Evolutionary conservation across 2,888 invertebrate species (phyloP).

Genomic region (Alitta virens): DNA sequence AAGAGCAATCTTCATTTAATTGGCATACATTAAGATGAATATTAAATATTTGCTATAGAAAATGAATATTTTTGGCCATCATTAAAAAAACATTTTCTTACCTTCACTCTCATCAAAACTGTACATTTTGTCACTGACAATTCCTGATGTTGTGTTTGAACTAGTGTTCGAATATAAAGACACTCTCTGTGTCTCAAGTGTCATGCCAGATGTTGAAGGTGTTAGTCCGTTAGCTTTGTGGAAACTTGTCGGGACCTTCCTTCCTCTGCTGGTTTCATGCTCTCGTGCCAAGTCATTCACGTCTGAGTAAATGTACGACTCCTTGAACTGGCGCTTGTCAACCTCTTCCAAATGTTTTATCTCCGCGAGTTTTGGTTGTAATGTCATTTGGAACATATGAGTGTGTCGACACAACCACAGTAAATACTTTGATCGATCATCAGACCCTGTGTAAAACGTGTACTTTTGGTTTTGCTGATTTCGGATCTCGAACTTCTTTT

Average conservation of each 20-base stretch:
- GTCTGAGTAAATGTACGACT: slow-evolving; percentile 67
- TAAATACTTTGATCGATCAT: slow-evolving; percentile 89
- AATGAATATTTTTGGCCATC: too few species aligned
- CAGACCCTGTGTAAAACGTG: slow-evolving; percentile 85
- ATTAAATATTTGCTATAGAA: too few species aligned
- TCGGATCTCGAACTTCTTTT: slow-evolving; percentile 95
- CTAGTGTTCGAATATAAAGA: slow-evolving; percentile 90
- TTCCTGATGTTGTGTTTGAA: slow-evolving; percentile 95
- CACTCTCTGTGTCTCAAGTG: slow-evolving; percentile 45
- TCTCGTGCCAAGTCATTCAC: slow-evolving; percentile 42
- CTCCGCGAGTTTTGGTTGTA: slow-evolving; percentile 77
- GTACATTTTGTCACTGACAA: slow-evolving; percentile 73
- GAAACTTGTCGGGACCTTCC: neutral
- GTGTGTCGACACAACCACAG: slow-evolving; percentile 85
- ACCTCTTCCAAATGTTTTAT: slow-evolving; percentile 81
- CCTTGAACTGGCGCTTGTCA: slow-evolving; percentile 56
- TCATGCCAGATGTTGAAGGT: neutral
- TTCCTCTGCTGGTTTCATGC: neutral
- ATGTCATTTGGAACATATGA: slow-evolving; percentile 91
- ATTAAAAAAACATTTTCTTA: too few species aligned
- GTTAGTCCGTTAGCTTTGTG: neutral
- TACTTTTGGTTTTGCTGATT: slow-evolving; percentile 74
- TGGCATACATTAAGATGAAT: too few species aligned
- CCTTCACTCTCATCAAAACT: slow-evolving; percentile 27
- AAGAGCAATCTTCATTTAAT: too few species aligned